Evolutionary conservation across 2,113 vertebrate genomes (phyloP), one percentile per base, ranked within the genome.

Genomic region (Lophius piscatorius): DNA sequence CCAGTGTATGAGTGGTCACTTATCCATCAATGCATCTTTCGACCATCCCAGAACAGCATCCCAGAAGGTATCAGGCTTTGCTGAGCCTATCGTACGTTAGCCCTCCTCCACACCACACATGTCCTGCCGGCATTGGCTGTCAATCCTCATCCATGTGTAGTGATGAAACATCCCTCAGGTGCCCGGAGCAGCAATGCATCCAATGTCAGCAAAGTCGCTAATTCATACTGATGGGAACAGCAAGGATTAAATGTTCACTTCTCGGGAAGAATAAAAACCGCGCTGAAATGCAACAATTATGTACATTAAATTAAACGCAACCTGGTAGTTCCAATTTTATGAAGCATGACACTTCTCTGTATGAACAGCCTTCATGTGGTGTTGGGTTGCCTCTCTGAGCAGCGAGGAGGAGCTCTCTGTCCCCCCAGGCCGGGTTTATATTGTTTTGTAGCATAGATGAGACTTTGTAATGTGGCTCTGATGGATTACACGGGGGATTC

Each of bases 331-430:
- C 38, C 21, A 67, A 59, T 68, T 70, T 70, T 55, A 59, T 16
- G 21, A 44, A 66, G 36, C 34, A 14, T 68, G 50, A 71, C 50
- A 69, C 40, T 46, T 74, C 55, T 34, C 38, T 23, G 13, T 31
- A 21, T 10, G 3, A 29, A 35, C 28, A 24, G 64, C 79, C 75
- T 84, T 79, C 72, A 87, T 80, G 80, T 85, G 73, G 83, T 75
- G 68, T 78, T 45, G 70, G 45, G 64, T 76, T 76, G 39, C 78
- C 42, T 63, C 45, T 55, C 29, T 39, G 70, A 76, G 56, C 31
- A 54, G 65, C 2, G 33, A 52, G 59, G 68, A 70, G 40, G 59
- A 52, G 34, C 33, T 3, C 51, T 48, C 45, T n/a, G 14, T 11
- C 41, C 61, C 77, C 63, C 42, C 38, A 26, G 70, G 75, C 77